Base-by-base conservation (phyloP, 2,113 vertebrate species). In the Apteryx mantelli region DNA sequence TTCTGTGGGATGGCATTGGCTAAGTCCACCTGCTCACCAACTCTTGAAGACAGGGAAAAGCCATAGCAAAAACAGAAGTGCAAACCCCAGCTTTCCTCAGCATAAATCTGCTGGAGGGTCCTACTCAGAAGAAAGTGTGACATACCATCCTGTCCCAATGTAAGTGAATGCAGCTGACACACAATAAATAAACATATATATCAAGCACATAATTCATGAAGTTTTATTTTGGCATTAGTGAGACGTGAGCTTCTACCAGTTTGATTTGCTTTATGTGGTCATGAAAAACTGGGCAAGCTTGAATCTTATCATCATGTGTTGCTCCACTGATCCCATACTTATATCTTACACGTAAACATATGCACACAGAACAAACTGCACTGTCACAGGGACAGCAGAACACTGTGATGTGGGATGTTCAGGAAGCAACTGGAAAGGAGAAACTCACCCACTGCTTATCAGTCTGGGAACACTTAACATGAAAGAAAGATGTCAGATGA, bases 91-190 rank as follows among this genome's bases (percentile, higher is more conserved):
- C 9, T 74, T 40, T 28, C 11, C 85, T 86, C 55, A 74, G 24
- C 34, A 42, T 46, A 77, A 88, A 55, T 26, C 65, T 4, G 7
- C 32, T 44, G 4, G 14, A 85, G 24, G 2, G 26, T 82, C 7
- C 13, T 69, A 42, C 26, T 87, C 56, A 77, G 44, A 82, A 11
- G 4, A 44, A 80, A 83, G 19, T 0, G 1, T 32, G 34, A 68
- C 38, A 85, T 14, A 78, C 3, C 68, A n/a, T 0, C 0, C 25
- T 40, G 48, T 22, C n/a, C 5, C n/a, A 44, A 7, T 0, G 0
- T 65, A 79, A 11, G 1, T 61, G 21, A 90, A 77, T 28, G 19
- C 28, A 86, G 17, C 21, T 82, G 71, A 80, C 26, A 58, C 30
- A 58, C 32, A 88, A 70, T 44, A 85, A 84, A 26, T 5, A 24